Percentiles rank a stretch among this genome's conserved stretches.
Evolutionary conservation across 92 coral and sea anemone species (phyloP).

Genomic region (Actinostola sp.): DNA sequence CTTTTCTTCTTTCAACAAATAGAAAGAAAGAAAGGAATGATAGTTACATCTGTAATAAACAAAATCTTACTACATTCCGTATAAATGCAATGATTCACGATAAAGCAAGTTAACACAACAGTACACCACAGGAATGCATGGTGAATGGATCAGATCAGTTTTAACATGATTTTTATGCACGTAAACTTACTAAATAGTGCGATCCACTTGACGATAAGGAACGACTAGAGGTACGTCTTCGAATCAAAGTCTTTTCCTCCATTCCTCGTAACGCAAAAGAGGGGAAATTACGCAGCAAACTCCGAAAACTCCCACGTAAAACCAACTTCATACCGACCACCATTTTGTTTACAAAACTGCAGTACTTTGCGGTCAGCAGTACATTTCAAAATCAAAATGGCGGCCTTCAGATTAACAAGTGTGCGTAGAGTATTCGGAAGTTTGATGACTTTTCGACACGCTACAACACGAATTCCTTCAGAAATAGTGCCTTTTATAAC

Average conservation of each 20-base stretch:
- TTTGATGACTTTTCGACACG: background rate
- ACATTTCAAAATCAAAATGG: constrained; percentile 28
- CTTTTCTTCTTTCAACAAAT: no score
- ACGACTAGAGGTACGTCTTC: constrained; percentile 22
- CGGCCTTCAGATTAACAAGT: constrained; percentile 8
- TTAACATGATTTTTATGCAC: background rate
- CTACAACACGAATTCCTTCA: background rate
- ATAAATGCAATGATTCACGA: no score
- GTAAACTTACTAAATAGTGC: constrained; percentile 17
- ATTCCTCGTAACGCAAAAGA: constrained; percentile 9
- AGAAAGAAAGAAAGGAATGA: no score
- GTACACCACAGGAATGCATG: no score
- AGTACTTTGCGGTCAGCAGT: constrained; percentile 11
- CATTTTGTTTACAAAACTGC: constrained; percentile 39
- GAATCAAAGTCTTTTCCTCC: constrained; percentile 2
- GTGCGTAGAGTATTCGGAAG: background rate
- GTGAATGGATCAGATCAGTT: background rate
- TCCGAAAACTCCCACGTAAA: constrained; percentile 9
- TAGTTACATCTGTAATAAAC: no score
- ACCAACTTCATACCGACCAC: constrained; percentile 17
- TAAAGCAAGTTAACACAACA: no score
- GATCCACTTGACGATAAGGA: constrained; percentile 19
- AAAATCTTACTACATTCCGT: no score
- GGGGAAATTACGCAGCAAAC: constrained; percentile 23
- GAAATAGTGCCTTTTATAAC: background rate